Base-by-base conservation (phyloP, 92 coral and sea anemone genomes). In the Anthopleura xanthogrammica region DNA sequence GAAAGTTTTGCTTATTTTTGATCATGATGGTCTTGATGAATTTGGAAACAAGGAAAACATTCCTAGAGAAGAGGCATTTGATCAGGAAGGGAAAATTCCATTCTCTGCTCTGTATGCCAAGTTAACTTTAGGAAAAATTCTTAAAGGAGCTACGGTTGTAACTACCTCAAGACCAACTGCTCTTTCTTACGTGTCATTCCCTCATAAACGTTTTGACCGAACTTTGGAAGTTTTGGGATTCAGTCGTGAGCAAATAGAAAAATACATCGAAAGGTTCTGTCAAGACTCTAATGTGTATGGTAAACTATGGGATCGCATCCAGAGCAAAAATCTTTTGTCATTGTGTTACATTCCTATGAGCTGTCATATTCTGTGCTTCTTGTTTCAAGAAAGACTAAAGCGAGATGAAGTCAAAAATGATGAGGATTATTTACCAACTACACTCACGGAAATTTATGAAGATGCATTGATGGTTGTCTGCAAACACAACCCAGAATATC, bases 21-120 rank as follows among this genome's bases (percentile, higher is more conserved):
- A n/a, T n/a, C n/a, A n/a, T n/a, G n/a, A 89, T 70, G 92, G 92
- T 46, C 5, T 89, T 4, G 92, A 89, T 56, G 90, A 86, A 58
- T 75, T 58, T 13, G 10, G 43, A 12, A 3, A 58, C 0, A 68
- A 72, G 14, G 43, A 76, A 48, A 89, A 75, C n/a, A 79, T 86
- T n/a, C 56, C 24, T 1, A 55, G 16, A 3, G 80, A 52, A 7
- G 52, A 50, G 0, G 20, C 73, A 57, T 20, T 22, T 55, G 72
- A 17, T 20, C 36, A 1, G 14, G 58, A 29, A 60, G 62, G 24
- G 23, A 60, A 23, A 42, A 54, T 83, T 72, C 72, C 87, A 57
- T 79, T 76, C 43, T 74, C 36, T 54, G 29, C 73, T 29, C 42
- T 83, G 3, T 83, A 52, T 41, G 50, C 11, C 17, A 55, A 52